Base-by-base conservation (phyloP, 2,797 vertebrate species). In the Sebastes iracundus region DNA sequence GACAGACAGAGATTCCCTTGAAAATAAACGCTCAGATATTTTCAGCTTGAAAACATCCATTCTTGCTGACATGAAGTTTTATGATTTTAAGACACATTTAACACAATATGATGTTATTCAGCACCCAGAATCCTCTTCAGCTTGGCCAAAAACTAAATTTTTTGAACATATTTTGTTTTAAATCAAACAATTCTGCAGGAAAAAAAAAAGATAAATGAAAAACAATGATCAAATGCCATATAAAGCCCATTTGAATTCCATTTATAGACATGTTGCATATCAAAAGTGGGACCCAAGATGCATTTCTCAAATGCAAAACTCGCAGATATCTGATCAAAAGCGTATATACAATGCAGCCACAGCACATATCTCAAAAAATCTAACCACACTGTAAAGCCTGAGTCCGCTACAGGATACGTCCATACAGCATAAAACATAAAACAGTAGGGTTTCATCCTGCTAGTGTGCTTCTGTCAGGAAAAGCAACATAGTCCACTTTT, bases 401-500 rank as follows among this genome's bases (percentile, higher is more conserved):
- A 6, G 25, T 64, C 49, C 13, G 28, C 60, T 42, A 27, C 46
- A 25, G 49, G 25, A 65, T 27, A 46, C 12, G 10, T 25, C 71
- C 16, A 7, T 20, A 49, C n/a, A 35, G 4, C 49, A 63, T 13
- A 16, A 66, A 58, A 66, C 30, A 59, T 14, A 13, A 5, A 64
- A 11, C 8, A 46, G 27, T 6, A n/a, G 12, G 4, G 16, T 22
- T 46, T 64, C 68, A 75, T 59, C 23, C 46, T 56, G 35, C 12
- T 75, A 25, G 4, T 55, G 5, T 56, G 69, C 60, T 1, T 75
- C 65, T 72, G 49, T 65, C 30, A 42, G 30, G 46, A 20, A 71
- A 53, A 60, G 52, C 49, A 61, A 68, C 79, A 80, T 66, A 27
- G 52, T 58, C 49, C 33, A 23, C 33, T 49, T 81, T 76, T 70